Conservation (phyloP, 1,140 invertebrate genomes). For the Drosophila bipectinata region DNA sequence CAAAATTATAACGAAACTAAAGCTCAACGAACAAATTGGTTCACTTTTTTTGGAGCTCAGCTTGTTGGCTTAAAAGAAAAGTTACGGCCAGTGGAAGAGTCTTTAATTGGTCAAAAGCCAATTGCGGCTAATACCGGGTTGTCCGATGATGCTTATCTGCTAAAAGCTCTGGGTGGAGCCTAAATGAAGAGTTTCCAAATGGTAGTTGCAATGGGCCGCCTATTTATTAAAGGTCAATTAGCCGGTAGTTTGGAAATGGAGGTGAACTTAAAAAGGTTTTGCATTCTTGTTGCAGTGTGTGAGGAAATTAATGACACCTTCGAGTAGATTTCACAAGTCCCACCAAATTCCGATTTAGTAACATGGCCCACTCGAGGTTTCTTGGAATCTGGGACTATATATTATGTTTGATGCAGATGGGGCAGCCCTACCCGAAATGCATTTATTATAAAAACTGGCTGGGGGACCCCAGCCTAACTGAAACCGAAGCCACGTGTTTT, state of each 20-base stretch:
- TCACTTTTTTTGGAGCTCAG: slow-evolving; percentile 17
- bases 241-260: slow-evolving; percentile 7
- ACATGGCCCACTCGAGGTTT: slow-evolving; percentile 28
- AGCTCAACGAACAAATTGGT: slow-evolving; percentile 45
- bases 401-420: slow-evolving; percentile 54
- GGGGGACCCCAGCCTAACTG: slow-evolving; percentile 51
- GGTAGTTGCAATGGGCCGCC: slow-evolving; percentile 34
- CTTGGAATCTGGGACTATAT: slow-evolving; percentile 38
- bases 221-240: slow-evolving; percentile 34
- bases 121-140: slow-evolving; percentile 42
- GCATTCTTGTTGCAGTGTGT: too few relatives aligned
- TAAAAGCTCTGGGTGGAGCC: slow-evolving; percentile 31
- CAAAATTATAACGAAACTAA: slow-evolving; percentile 70
- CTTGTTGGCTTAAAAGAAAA: neutral
- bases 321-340: slow-evolving; percentile 1
- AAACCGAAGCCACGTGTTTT: slow-evolving; percentile 44
- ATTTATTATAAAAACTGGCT: slow-evolving; percentile 51
- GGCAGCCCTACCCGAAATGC: slow-evolving; percentile 38
- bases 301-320: neutral
- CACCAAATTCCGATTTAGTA: slow-evolving; percentile 30
- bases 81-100: slow-evolving; percentile 24
- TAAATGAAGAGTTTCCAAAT: slow-evolving; percentile 56
- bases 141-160: slow-evolving; percentile 39
- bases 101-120: slow-evolving; percentile 38
- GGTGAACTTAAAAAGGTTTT: neutral